Evolutionary conservation across 2,113 vertebrate genomes (phyloP), one percentile per base, ranked within the genome.

Genomic region (Indri indri): DNA sequence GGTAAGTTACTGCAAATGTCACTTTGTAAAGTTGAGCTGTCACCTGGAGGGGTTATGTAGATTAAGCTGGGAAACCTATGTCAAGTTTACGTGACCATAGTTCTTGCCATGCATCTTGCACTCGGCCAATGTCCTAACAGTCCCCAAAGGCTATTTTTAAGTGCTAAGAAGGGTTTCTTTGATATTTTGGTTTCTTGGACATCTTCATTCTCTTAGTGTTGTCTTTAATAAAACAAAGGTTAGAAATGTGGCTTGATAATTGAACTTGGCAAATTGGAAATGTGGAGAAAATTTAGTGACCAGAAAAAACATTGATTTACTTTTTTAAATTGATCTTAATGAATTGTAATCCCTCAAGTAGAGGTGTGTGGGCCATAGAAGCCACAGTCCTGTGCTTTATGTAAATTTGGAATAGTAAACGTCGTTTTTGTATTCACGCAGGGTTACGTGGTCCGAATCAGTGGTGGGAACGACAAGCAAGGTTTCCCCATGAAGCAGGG

Each of bases 401-500:
- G 30, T 63, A 63, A 45, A 7, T 66, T 92, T 27, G 34, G 34
- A 37, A 54, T 42, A n/a, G 25, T 73, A 54, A 91, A 20, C 5
- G 17, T 61, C 23, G 7, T 25, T 25, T 25, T 61, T 61, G 20
- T 8, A 42, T 66, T 54, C 17, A 54, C 6, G 12, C n/a, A 99
- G 99, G 99, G 99, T 0, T 99, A 99, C 0, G 99, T 99, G 91
- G 99, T 99, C 68, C 99, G 99, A 37, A 99, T 99, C 98, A 99
- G 99, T 2, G 99, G 99, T 68, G 99, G 99, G 80, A 99, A 99
- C 0, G 99, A 99, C 98, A 99, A 99, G 66, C 99, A 99, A 90
- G 99, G 99, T 42, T 99, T 99, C 97, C 99, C 99, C 95, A 99
- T 99, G 99, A 99, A 99, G 98, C 99, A 99, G 54, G 99, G 99